Evolutionary conservation across 2,113 vertebrate species (phyloP).

Genomic region (Microcebus lehilahytsara): DNA sequence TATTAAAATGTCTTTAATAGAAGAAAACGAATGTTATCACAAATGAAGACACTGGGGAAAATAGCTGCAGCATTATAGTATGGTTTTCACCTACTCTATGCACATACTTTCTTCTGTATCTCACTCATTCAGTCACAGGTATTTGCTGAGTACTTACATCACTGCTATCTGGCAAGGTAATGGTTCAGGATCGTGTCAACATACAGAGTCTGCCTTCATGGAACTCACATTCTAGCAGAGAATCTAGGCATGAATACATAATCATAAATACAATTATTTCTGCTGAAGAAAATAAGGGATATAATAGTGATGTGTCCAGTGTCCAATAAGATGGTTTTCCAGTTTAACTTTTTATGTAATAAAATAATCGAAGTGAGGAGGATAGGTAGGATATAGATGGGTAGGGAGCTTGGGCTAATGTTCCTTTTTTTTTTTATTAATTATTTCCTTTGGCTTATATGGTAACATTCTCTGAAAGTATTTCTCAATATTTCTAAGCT

Average conservation of each 20-base stretch:
- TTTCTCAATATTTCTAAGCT: neutral
- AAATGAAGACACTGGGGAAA: neutral
- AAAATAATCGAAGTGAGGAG: neutral
- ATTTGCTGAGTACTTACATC: neutral
- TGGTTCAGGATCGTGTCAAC: neutral
- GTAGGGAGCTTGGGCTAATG: rapidly evolving
- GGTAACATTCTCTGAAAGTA: neutral
- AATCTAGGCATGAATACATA: neutral
- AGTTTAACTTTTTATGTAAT: neutral
- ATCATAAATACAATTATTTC: neutral
- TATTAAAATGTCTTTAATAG: neutral
- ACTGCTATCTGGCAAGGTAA: neutral
- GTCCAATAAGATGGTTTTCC: neutral
- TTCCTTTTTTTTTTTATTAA: neutral
- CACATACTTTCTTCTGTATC: neutral
- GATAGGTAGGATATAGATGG: too few species aligned
- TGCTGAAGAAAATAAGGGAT: neutral
- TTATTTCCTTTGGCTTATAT: neutral
- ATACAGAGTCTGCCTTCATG: neutral
- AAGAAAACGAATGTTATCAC: neutral
- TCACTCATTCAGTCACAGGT: neutral
- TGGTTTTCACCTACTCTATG: neutral
- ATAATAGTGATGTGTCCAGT: neutral
- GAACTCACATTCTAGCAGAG: neutral
- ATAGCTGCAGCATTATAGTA: neutral